A percentile compares a stretch with the other conserved stretches of the same genome.
Conservation (phyloP, 2,888 invertebrate species). For the Rhamnusium bicolor region DNA sequence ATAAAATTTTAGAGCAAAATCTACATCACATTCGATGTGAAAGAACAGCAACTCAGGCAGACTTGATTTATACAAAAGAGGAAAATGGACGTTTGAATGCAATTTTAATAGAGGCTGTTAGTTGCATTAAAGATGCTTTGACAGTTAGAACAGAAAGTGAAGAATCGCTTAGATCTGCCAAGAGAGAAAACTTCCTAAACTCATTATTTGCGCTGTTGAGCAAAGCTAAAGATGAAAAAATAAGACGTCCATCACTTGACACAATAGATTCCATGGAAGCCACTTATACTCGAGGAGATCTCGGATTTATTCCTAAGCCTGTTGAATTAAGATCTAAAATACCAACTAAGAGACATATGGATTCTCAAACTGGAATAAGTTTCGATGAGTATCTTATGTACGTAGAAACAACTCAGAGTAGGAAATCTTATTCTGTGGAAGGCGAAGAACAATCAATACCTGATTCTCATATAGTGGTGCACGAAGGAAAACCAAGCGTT, state of each 20-base stretch:
- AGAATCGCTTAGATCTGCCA: slow-evolving; percentile 71
- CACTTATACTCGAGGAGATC: slow-evolving; percentile 78
- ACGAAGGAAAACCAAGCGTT: slow-evolving; percentile 44
- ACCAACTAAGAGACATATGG: slow-evolving; percentile 60
- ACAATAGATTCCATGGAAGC: slow-evolving; percentile 62
- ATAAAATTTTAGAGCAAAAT: slow-evolving; percentile 73
- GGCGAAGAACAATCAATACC: background rate
- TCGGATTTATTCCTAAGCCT: slow-evolving; percentile 78
- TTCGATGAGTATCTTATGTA: slow-evolving; percentile 53
- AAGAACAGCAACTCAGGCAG: slow-evolving; percentile 71
- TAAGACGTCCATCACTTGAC: slow-evolving; percentile 71
- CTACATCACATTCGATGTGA: slow-evolving; percentile 73
- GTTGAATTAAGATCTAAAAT: slow-evolving; percentile 59
- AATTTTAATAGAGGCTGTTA: slow-evolving; percentile 77
- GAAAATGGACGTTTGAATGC: slow-evolving; percentile 75
- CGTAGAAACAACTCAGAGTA: slow-evolving; percentile 3
- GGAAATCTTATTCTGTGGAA: background rate
- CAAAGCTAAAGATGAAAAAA: slow-evolving; percentile 65
- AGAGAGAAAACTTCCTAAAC: slow-evolving; percentile 74
- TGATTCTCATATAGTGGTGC: background rate
- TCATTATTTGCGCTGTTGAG: slow-evolving; percentile 64
- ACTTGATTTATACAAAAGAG: slow-evolving; percentile 70
- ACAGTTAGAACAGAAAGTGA: slow-evolving; percentile 71
- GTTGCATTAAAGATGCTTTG: slow-evolving; percentile 76
- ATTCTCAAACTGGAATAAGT: slow-evolving; percentile 61